phyloP scores from a whole-genome alignment of 92 coral and sea anemone genomes.

The Siderastrea radians region DNA sequence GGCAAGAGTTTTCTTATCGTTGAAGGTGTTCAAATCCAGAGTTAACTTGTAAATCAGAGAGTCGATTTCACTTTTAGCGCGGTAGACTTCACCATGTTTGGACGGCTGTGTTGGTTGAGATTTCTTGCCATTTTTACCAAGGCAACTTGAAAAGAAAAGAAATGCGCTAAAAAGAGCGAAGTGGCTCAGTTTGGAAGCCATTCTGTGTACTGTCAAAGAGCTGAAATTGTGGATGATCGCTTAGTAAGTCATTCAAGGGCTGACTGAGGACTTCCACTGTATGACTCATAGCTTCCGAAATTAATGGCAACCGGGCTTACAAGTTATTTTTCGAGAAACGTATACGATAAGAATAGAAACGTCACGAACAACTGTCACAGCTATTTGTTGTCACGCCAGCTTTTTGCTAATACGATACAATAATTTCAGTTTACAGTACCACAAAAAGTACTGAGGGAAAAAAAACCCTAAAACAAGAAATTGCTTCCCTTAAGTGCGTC shows the following conservation, averaged over 20 bases:
- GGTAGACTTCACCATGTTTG: slow-evolving; percentile 35
- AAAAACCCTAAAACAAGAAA: no score
- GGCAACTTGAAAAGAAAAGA: no score
- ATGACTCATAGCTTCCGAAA: not conserved
- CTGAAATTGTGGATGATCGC: not conserved
- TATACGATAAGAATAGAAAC: no score
- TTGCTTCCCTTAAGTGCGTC: no score
- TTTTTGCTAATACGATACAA: no score
- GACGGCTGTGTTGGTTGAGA: not conserved
- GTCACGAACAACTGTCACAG: no score
- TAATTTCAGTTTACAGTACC: no score
- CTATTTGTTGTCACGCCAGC: no score
- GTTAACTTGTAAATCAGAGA: slow-evolving; percentile 46
- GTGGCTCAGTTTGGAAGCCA: not conserved
- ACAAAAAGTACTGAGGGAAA: no score
- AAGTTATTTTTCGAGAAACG: slow-evolving; percentile 7
- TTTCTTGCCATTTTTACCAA: no score
- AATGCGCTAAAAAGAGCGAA: not conserved
- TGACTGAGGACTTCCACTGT: not conserved
- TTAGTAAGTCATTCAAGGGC: not conserved
- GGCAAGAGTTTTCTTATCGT: no score
- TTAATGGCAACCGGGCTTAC: not conserved
- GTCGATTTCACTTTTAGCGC: slow-evolving; percentile 56
- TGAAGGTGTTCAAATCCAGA: slow-evolving; percentile 31
- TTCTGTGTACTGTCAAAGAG: not conserved